Conservation (phyloP, 2,113 vertebrate genomes). For the Lepus timidus region DNA sequence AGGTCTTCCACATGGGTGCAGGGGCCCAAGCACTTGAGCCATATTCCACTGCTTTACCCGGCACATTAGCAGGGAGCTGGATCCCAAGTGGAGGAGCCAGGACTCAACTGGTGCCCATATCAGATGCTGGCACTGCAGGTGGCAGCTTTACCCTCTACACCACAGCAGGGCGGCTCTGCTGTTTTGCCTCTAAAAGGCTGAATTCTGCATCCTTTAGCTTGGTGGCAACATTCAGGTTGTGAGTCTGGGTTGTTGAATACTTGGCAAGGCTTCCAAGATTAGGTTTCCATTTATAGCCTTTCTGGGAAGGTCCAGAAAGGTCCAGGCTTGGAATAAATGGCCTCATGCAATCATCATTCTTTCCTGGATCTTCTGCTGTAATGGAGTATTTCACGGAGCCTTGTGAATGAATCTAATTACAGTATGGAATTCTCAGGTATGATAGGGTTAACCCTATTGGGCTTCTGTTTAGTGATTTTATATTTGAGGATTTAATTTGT, state of each 20-base stretch:
- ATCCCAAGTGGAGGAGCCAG: no score
- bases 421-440: conserved; percentile 8
- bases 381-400: conserved; percentile 50
- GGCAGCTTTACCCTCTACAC: no score
- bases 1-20: no score
- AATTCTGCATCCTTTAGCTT: neutral
- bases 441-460: conserved; percentile 26
- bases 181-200: neutral
- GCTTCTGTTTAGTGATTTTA: conserved; percentile 34
- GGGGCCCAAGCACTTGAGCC: no score
- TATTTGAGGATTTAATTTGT: conserved; percentile 63
- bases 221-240: neutral
- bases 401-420: conserved; percentile 20
- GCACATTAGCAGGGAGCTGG: no score
- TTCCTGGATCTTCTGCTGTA: neutral
- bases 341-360: neutral
- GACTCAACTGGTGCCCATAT: no score
- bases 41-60: no score
- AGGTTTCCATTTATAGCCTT: neutral
- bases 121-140: no score
- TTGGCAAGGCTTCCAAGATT: neutral
- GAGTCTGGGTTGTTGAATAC: neutral
- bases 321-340: neutral
- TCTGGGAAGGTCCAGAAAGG: neutral
- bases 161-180: no score